Evolutionary conservation across 2,797 vertebrate genomes (phyloP).

Genomic region (Poeciliopsis paucimaculata): DNA sequence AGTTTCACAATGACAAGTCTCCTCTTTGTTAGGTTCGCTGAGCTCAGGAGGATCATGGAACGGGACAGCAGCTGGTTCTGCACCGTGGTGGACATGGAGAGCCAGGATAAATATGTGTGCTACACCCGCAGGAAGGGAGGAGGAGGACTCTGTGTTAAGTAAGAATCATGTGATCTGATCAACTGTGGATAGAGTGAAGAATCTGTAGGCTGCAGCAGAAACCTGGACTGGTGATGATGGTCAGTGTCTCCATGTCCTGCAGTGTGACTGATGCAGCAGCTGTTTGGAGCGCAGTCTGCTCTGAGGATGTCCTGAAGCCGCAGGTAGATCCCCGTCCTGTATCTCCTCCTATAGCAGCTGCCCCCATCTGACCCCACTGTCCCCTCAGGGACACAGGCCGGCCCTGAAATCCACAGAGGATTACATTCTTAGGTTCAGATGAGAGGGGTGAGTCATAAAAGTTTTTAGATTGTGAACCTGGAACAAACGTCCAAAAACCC

Average conservation of each 20-base stretch:
- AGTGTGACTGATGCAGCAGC: constrained; percentile 76
- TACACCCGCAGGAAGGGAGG: constrained; percentile 59
- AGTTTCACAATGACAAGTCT: neutral
- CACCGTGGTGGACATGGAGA: constrained; percentile 63
- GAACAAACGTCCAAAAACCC: no score
- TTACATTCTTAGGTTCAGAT: constrained; percentile 73
- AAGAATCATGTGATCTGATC: neutral
- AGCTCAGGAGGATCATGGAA: neutral
- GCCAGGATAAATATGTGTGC: constrained; percentile 63
- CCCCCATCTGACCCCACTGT: neutral
- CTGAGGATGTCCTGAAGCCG: constrained; percentile 56
- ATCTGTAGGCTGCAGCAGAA: neutral
- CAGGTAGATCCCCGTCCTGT: constrained; percentile 61
- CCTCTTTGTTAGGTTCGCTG: neutral
- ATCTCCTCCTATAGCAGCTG: neutral
- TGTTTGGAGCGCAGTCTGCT: constrained; percentile 73
- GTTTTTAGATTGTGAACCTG: neutral
- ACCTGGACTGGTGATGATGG: neutral
- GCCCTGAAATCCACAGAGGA: constrained; percentile 71
- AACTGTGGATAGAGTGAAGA: neutral
- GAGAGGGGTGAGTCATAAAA: neutral
- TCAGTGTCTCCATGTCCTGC: neutral
- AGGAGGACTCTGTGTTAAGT: constrained; percentile 53
- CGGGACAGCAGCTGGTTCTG: constrained; percentile 14
- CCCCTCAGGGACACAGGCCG: constrained; percentile 64